phyloP scores from a whole-genome alignment of 2,888 invertebrate genomes.

The Myathropa florea region DNA sequence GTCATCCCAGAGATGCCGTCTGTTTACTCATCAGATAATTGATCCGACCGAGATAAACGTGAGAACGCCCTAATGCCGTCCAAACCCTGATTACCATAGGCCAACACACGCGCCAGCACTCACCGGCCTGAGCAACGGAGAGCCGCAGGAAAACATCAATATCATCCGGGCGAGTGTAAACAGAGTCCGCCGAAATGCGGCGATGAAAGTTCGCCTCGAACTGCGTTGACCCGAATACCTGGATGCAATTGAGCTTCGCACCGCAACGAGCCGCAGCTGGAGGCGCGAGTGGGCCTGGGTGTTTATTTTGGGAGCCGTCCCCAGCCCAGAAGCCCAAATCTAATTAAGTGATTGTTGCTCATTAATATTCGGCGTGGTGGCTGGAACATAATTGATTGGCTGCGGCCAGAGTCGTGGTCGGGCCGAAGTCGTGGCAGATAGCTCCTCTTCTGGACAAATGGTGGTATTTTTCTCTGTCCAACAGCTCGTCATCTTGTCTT shows the following conservation, averaged over 20 bases:
- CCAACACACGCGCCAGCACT: conserved; percentile 22
- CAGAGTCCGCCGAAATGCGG: background rate
- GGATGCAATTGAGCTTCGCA: conserved; percentile 51
- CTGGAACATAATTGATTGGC: conserved; percentile 23
- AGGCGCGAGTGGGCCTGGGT: conserved; percentile 5
- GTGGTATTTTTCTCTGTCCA: conserved; percentile 2
- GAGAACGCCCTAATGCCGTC: conserved; percentile 59
- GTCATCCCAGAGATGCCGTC: conserved; percentile 27
- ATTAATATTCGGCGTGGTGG: conserved; percentile 51
- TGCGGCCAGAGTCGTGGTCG: background rate
- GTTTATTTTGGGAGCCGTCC: conserved; percentile 49
- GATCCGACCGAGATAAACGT: conserved; percentile 52
- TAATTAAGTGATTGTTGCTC: conserved; percentile 59
- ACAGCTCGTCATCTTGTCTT: conserved; percentile 39
- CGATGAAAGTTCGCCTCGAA: conserved; percentile 17
- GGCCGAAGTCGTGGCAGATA: background rate
- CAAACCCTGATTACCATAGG: conserved; percentile 49
- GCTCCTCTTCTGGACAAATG: conserved; percentile 30
- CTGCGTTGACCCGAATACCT: conserved; percentile 61
- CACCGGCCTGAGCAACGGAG: conserved; percentile 29
- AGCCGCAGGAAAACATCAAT: conserved; percentile 43
- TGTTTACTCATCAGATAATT: conserved; percentile 58
- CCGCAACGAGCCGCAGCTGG: background rate
- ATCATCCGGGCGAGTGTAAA: conserved; percentile 39
- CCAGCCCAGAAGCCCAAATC: conserved; percentile 57